Evolutionary conservation across 2,113 vertebrate genomes (phyloP), one percentile per base, ranked within the genome.

Genomic region (Scomber colias): DNA sequence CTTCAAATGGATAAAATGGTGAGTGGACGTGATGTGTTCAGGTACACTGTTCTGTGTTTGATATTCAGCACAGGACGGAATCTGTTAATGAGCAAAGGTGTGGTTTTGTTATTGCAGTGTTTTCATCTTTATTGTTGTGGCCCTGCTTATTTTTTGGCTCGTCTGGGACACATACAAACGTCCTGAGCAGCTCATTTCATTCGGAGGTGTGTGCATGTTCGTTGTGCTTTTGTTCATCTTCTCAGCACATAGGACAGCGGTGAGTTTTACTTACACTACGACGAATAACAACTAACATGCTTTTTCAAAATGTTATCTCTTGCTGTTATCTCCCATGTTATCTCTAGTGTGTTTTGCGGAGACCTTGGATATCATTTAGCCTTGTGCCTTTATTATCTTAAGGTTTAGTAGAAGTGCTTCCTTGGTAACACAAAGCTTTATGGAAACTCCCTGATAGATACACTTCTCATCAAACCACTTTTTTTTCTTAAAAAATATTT

Each of bases 1-100:
- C 85, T 93, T 95, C 75, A 93, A 49, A 0, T 98, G 97, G 98
- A 64, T 97, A 24, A 96, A 96, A 92, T 97, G 98, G 98, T 99
- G 87, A 95, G 96, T 94, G 49, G 63, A 76, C 60, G 48, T 21
- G 11, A 71, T 51, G 2, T 64, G 51, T 72, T 61, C 12, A 44
- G 16, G 19, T 11, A n/a, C 14, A 15, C 1, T 3, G 17, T 40
- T 7, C 4, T 59, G 7, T 5, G 11, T 8, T 2, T 35, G 8
- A 64, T 12, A 49, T 51, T 8, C 66, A 30, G 0, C 35, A 53
- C 60, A 65, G 4, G 24, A 44, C 35, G 3, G 14, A 31, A 48
- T 9, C 11, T 60, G 54, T 17, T 16, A 4, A 40, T 31, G 46
- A 79, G 24, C 12, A 2, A 11, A 16, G 15, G n/a, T 45, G 27